Conservation (phyloP, 2,113 vertebrate genomes). For the Pontoporia blainvillei region DNA sequence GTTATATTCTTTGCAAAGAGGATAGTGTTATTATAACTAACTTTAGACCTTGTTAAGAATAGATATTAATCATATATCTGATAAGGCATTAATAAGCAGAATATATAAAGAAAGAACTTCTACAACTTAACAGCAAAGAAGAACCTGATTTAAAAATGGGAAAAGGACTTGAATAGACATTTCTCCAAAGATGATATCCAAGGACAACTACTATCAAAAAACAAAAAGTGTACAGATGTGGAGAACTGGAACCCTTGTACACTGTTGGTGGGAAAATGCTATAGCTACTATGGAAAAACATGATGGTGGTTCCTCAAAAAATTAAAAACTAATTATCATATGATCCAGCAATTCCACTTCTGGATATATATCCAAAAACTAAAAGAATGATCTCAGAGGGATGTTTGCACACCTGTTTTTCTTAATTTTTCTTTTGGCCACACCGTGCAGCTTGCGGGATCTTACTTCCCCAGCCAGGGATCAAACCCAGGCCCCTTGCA, state of each 20-base stretch:
- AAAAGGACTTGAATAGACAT: background rate
- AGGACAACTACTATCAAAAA: background rate
- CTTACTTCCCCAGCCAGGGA: background rate
- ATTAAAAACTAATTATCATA: background rate
- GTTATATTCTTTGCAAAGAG: background rate
- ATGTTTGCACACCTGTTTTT: background rate
- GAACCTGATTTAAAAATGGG: background rate
- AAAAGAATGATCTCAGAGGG: background rate
- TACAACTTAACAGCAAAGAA: background rate
- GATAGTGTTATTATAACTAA: background rate
- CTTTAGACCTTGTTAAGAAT: background rate
- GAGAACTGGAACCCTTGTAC: background rate
- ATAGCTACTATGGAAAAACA: background rate
- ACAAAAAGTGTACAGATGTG: background rate
- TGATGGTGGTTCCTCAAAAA: background rate
- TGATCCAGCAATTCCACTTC: background rate
- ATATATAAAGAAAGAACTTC: background rate
- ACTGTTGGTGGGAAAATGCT: background rate
- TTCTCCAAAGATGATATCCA: background rate
- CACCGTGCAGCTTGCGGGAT: background rate
- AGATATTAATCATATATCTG: background rate
- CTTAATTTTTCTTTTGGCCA: rapidly evolving
- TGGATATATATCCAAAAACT: background rate
- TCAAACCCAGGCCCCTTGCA: background rate
- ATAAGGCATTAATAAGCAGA: background rate